Conservation (phyloP, 2,797 vertebrate species). For the Pseudocheirus occidentalis region DNA sequence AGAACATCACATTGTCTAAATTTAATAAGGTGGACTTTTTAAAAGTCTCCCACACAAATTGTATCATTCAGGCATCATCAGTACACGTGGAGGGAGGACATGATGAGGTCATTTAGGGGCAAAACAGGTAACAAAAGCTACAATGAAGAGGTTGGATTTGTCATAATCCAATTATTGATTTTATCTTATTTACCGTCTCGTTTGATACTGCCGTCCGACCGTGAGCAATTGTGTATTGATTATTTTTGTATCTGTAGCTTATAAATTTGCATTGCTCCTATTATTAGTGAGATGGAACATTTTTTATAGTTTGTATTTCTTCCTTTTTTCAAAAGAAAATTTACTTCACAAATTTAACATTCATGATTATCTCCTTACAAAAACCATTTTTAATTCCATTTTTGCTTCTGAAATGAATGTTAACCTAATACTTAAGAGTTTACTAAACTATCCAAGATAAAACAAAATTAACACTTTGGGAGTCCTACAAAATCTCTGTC, state of each 20-base stretch:
- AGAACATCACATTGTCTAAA: conserved; percentile 83
- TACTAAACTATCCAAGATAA: conserved; percentile 56
- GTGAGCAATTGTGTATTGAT: conserved; percentile 64
- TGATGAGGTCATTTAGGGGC: conserved; percentile 50
- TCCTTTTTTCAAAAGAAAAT: background rate
- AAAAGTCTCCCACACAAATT: conserved; percentile 78
- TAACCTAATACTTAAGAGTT: conserved; percentile 64
- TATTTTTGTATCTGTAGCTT: conserved; percentile 17
- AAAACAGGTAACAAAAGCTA: conserved; percentile 61
- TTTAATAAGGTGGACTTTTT: conserved; percentile 78
- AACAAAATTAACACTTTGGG: conserved; percentile 43
- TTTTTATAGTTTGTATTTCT: background rate
- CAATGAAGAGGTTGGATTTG: conserved; percentile 57
- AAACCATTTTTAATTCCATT: conserved; percentile 58
- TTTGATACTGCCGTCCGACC: conserved; percentile 64
- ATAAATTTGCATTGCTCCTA: background rate
- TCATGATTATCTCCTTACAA: conserved; percentile 53
- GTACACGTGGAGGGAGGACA: conserved; percentile 51
- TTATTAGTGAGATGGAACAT: background rate
- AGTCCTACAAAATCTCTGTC: conserved; percentile 52
- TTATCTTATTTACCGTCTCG: conserved; percentile 55
- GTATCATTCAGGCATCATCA: conserved; percentile 61
- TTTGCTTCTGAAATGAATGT: conserved; percentile 64
- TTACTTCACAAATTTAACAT: background rate
- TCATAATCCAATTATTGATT: conserved; percentile 63